Conservation (phyloP, 1,140 invertebrate species). For the Heterodera carotae region DNA sequence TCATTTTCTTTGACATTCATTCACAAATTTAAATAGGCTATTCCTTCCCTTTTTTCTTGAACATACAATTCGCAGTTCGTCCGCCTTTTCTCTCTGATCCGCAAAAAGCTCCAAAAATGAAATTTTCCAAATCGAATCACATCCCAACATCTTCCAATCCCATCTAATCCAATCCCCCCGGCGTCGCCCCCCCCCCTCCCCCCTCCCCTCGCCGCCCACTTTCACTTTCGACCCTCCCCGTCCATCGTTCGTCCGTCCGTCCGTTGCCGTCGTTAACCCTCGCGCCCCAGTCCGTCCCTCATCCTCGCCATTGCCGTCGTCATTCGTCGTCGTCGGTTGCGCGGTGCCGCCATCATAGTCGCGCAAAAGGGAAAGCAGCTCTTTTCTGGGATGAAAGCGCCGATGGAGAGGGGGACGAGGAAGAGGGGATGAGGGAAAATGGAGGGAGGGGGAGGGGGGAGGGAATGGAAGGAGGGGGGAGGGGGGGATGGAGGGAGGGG, state of each 20-base stretch:
- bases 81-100: background rate
- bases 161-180: background rate
- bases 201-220: slow-evolving; percentile 7
- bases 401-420: no score
- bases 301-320: slow-evolving; percentile 6
- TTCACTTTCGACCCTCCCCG: slow-evolving; percentile 16
- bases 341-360: slow-evolving; percentile 5
- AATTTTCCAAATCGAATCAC: background rate
- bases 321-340: slow-evolving; percentile 12
- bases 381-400: slow-evolving; percentile 12
- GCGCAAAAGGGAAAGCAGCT: slow-evolving; percentile 15
- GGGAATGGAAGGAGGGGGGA: no score
- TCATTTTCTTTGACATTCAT: background rate
- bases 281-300: background rate
- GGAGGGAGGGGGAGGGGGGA: no score
- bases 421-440: no score
- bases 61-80: background rate
- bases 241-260: background rate
- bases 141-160: background rate
- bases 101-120: background rate
- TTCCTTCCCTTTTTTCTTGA: background rate
- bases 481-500: background rate
- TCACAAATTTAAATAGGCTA: background rate
- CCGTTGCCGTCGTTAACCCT: background rate
- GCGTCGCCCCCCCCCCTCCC: background rate